Base-by-base conservation (phyloP, 2,113 vertebrate species). In the Butorides virescens region DNA sequence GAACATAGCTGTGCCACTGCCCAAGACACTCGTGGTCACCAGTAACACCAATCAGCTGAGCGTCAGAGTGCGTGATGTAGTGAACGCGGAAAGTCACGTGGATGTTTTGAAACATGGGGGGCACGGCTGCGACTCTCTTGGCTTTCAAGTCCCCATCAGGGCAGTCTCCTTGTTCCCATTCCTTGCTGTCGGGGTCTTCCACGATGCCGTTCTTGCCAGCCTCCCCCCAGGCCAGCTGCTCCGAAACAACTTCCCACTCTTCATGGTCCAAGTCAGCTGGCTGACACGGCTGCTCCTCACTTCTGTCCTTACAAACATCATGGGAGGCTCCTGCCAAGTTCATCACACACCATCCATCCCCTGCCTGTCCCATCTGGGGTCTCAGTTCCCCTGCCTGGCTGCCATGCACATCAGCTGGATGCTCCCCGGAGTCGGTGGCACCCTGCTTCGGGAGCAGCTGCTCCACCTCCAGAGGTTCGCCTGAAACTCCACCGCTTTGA, bases 11-110 rank as follows among this genome's bases (percentile, higher is more conserved):
- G 47, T 97, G 97, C 99, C 99, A 99, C 73, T 97, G 97, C 27
- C 99, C 99, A 3, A 99, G 97, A 67, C 98, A 98, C 96, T 98
- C 98, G 0, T 98, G 98, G 97, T 99, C 98, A 34, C 99, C 99
- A 0, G 98, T 99, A 37, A 99, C 95, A 0, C 99, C 99, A 20
- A 99, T 83, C 52, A 97, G 93, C 88, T 99, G 98, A 11, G 92
- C 62, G 0, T 97, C 95, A 0, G 98, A 98, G 58, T 96, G 90
- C 1, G 99, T 99, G 92, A 98, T 42, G 88, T 99, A 99, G 90
- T 99, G 99, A 42, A 99, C 97, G 5, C 98, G 97, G 97, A 99
- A 99, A 76, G 92, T 98, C 93, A 99, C 97, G 0, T 92, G 97
- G 47, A 99, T 98, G 9, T 95, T 98, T 90, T 98, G 98, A n/a